A percentile compares a stretch with the other conserved stretches of the same genome.
phyloP scores from a whole-genome alignment of 2,888 invertebrate species.

The Cyaniris semiargus region DNA sequence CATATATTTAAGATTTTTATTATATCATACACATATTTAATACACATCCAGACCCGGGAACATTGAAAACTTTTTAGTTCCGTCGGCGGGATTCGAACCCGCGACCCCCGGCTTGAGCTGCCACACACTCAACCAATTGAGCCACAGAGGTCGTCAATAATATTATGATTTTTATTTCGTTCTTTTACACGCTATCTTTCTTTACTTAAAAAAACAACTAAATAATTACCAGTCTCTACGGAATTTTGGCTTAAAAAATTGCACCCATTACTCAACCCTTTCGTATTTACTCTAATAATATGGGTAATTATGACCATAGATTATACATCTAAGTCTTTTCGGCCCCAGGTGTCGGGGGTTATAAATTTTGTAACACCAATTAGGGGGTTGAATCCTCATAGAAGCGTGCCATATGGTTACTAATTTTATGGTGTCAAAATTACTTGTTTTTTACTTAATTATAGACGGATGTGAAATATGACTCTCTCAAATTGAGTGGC shows the following conservation, averaged over 20 bases:
- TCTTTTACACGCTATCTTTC: not conserved
- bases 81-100: too few species aligned
- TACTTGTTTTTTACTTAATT: not conserved
- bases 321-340: constrained; percentile 32
- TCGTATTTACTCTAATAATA: constrained; percentile 39
- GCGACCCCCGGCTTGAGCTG: too few species aligned
- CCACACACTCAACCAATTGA: too few species aligned
- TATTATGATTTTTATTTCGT: too few species aligned
- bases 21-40: too few species aligned
- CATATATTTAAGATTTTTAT: too few species aligned
- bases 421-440: not conserved
- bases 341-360: constrained; percentile 44
- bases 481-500: not conserved
- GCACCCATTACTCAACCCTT: not conserved
- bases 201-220: not conserved
- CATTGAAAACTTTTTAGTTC: too few species aligned
- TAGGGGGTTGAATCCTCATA: constrained; percentile 34
- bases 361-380: constrained; percentile 43
- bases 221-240: not conserved
- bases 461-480: not conserved
- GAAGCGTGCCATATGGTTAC: constrained; percentile 20
- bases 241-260: not conserved
- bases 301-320: constrained; percentile 39
- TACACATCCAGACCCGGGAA: too few species aligned
- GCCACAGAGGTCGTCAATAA: too few species aligned